Evolutionary conservation across 1,140 invertebrate species (phyloP), one percentile per base, ranked within the genome.

Genomic region (Parapsyche elsis): DNA sequence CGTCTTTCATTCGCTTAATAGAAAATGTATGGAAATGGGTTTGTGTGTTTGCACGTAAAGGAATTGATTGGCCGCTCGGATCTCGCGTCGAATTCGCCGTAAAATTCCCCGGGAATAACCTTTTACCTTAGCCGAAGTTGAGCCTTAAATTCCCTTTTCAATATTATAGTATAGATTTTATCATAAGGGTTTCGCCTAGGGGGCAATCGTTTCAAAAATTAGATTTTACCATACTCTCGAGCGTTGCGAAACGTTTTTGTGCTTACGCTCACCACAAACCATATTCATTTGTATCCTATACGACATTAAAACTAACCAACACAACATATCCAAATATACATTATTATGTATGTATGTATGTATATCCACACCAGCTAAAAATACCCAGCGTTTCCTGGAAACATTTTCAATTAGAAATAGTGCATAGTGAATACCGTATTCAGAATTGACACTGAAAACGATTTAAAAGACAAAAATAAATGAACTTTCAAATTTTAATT

Each of bases 11-110:
- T 67, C 64, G 64, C 64, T 30, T 67, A 67, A 67, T 67, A 67
- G 64, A 67, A 67, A 67, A 67, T 67, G 64, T 67, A 67, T 67
- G 64, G 64, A 67, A 67, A 67, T 67, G 64, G 64, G 64, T 67
- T 24, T 67, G 64, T 67, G 64, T 67, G 14, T 67, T 67, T 67
- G 64, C 64, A 67, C 64, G 64, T 67, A 67, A 67, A 67, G 64
- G 64, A 67, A 67, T 67, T 67, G 64, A 67, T 67, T 67, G 64
- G 64, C 71, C 23, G 2, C 24, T 45, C 71, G 46, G 71, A 73
- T 73, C 71, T 73, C 71, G 71, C 44, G 71, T 45, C 71, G 44
- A 73, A 46, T 73, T 53, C 46, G 44, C 46, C 44, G 71, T 45
- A 53, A 73, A 53, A 46, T 46, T 73, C 46, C 71, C 46, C 71